Evolutionary conservation across 2,888 invertebrate species (phyloP).

Genomic region (Polydrusus tereticollis): DNA sequence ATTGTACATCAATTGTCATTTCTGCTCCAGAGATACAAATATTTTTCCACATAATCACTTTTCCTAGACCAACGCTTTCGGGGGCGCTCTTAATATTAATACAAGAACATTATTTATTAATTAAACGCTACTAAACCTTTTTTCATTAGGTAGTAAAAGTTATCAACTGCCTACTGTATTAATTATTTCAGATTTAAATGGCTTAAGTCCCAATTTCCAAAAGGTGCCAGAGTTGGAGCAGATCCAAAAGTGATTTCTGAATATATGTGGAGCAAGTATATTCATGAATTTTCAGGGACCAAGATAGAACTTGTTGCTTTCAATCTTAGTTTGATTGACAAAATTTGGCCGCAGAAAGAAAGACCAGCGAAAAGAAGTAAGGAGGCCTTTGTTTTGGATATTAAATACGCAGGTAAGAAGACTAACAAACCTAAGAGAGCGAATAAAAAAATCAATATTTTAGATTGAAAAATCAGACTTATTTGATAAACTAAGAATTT

Average conservation of each 20-base stretch:
- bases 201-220: constrained; percentile 70
- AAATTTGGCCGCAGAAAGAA: constrained; percentile 74
- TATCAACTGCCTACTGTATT: too few relatives aligned
- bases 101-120: too few relatives aligned
- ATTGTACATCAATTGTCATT: too few relatives aligned
- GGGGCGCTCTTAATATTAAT: too few relatives aligned
- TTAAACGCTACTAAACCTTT: too few relatives aligned
- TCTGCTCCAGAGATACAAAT: too few relatives aligned
- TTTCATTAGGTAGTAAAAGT: too few relatives aligned
- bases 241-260: constrained; percentile 82
- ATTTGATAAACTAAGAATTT: too few relatives aligned
- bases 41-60: too few relatives aligned
- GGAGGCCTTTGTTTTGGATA: constrained; percentile 67
- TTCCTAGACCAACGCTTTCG: too few relatives aligned
- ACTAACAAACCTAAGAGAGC: neutral
- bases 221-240: constrained; percentile 75
- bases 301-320: constrained; percentile 68
- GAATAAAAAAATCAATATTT: too few relatives aligned
- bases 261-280: constrained; percentile 75
- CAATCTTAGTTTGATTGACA: constrained; percentile 80
- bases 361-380: constrained; percentile 64
- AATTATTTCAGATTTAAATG: constrained; percentile 70
- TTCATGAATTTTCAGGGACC: constrained; percentile 69
- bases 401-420: constrained; percentile 69
- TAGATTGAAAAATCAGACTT: too few relatives aligned